phyloP scores from a whole-genome alignment of 2,888 invertebrate genomes.

The Odontomyia ornata region DNA sequence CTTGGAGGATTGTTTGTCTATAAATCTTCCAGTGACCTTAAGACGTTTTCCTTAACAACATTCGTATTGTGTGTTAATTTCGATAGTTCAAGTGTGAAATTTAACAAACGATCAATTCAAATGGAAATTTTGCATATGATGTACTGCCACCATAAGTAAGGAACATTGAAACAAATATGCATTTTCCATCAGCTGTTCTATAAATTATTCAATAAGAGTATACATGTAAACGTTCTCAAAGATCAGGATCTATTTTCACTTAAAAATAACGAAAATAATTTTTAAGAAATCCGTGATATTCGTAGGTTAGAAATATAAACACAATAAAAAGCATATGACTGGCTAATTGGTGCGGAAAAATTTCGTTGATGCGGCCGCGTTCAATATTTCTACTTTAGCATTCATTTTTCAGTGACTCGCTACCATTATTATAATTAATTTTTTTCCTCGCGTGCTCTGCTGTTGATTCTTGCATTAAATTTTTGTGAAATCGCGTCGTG shows the following conservation, averaged over 20 bases:
- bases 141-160: too few species aligned
- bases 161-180: too few species aligned
- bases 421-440: constrained; percentile 8
- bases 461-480: not conserved
- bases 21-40: constrained; percentile 37
- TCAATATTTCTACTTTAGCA: not conserved
- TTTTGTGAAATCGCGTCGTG: constrained; percentile 36
- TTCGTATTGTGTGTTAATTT: constrained; percentile 35
- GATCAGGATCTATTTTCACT: too few species aligned
- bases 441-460: not conserved
- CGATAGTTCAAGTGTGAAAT: constrained; percentile 39
- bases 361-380: constrained; percentile 21
- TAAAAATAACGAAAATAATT: too few species aligned
- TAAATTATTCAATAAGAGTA: too few species aligned
- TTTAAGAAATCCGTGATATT: not conserved
- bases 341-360: constrained; percentile 49
- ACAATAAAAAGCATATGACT: not conserved
- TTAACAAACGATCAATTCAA: not conserved
- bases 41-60: not conserved
- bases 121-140: not conserved
- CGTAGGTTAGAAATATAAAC: too few species aligned
- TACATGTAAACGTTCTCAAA: too few species aligned
- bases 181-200: too few species aligned
- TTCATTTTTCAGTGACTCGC: not conserved
- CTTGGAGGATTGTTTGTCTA: not conserved